Percentiles rank a stretch among this genome's conserved stretches.
Conservation (phyloP, 2,888 invertebrate species). For the Agriotes lineatus region DNA sequence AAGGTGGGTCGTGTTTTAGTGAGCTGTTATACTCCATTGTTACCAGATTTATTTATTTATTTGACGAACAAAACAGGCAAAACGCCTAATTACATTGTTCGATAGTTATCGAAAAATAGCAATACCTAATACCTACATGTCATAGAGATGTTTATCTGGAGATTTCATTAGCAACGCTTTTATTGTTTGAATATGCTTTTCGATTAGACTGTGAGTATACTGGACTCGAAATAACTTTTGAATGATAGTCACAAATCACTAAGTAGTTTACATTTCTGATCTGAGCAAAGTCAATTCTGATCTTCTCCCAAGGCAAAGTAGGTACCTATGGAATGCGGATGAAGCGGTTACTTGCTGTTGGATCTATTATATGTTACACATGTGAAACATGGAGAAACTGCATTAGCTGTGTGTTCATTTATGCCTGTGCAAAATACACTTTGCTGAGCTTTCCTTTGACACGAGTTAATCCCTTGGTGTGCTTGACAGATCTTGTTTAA, state of each 20-base stretch:
- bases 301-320: neutral
- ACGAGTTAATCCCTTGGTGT: neutral
- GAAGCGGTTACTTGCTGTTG: neutral
- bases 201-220: neutral
- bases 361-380: neutral
- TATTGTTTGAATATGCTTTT: neutral
- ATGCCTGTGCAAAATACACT: constrained; percentile 2
- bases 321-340: neutral
- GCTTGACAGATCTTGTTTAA: constrained; percentile 2
- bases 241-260: neutral
- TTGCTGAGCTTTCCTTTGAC: constrained; percentile 12
- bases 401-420: neutral
- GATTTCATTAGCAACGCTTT: neutral
- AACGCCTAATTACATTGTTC: too few relatives aligned
- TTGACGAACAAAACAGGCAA: too few relatives aligned
- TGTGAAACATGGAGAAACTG: neutral
- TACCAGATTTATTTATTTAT: too few relatives aligned
- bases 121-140: too few relatives aligned
- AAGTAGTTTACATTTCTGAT: constrained; percentile 4
- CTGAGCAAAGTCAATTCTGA: neutral
- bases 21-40: neutral
- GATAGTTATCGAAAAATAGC: too few relatives aligned
- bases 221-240: constrained; percentile 4
- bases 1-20: neutral
- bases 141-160: neutral